Evolutionary conservation across 2,888 invertebrate species (phyloP).

Genomic region (Pterostichus madidus): DNA sequence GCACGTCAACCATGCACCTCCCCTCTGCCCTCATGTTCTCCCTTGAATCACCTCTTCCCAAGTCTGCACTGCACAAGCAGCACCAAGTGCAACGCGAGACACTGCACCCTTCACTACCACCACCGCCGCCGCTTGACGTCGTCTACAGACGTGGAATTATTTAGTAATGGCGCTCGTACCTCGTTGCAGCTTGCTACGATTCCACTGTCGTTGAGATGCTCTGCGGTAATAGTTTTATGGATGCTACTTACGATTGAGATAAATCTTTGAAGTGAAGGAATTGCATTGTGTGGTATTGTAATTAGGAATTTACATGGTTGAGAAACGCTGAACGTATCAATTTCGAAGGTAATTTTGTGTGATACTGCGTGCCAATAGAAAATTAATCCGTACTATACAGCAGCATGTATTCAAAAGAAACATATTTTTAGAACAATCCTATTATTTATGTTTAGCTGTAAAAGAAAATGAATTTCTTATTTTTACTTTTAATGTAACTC

Average conservation of each 20-base stretch:
- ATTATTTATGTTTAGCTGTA: too few relatives aligned
- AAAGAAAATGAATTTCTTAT: too few relatives aligned
- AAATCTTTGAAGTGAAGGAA: slow-evolving; percentile 15
- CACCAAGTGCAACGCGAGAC: neutral
- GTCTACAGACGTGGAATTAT: slow-evolving; percentile 48
- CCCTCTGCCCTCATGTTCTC: too few relatives aligned
- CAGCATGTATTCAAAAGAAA: too few relatives aligned
- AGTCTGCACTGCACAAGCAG: neutral
- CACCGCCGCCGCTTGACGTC: slow-evolving; percentile 18
- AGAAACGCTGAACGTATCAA: neutral
- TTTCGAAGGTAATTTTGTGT: too few relatives aligned
- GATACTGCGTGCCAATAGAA: neutral
- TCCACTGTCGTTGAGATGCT: slow-evolving; percentile 12
- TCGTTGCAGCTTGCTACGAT: neutral
- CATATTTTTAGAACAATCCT: too few relatives aligned
- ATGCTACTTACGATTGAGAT: slow-evolving; percentile 13
- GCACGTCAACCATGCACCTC: neutral
- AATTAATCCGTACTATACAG: too few relatives aligned
- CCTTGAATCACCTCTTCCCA: too few relatives aligned
- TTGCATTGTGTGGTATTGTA: slow-evolving; percentile 3
- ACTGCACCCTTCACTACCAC: neutral
- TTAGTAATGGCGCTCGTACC: slow-evolving; percentile 17
- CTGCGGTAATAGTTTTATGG: slow-evolving; percentile 31
- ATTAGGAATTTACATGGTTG: neutral
- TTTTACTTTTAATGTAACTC: too few relatives aligned